Evolutionary conservation across 2,113 vertebrate species (phyloP).

Genomic region (Ammodytes dubius): DNA sequence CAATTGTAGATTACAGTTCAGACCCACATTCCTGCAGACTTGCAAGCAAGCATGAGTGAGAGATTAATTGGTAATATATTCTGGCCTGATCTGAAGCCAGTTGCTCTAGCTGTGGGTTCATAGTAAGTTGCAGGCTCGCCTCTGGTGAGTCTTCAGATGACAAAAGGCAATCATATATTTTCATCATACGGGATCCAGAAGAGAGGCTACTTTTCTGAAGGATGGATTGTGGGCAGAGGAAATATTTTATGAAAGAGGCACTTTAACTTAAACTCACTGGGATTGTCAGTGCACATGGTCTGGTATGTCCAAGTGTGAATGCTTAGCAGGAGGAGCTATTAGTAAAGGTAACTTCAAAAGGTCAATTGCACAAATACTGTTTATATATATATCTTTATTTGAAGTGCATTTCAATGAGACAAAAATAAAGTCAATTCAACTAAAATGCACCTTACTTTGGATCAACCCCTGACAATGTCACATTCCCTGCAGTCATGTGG

Average conservation of each 20-base stretch:
- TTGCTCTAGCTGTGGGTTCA: conserved; percentile 42
- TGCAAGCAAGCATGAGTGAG: conserved; percentile 29
- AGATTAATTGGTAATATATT: conserved; percentile 54
- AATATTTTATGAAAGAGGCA: conserved; percentile 12
- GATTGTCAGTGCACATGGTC: not conserved
- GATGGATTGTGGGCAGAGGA: not conserved
- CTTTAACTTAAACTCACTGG: not conserved
- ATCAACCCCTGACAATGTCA: not conserved
- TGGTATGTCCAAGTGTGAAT: too few species aligned
- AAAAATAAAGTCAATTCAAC: not conserved
- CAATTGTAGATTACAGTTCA: conserved; percentile 46
- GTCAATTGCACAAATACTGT: too few species aligned
- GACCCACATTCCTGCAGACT: conserved; percentile 52
- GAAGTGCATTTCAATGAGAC: too few species aligned
- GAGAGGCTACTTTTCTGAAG: not conserved
- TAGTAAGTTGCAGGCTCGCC: conserved; percentile 27
- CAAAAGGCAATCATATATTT: conserved; percentile 29
- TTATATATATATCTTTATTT: too few species aligned
- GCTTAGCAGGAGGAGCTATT: too few species aligned
- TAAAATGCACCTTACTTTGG: not conserved
- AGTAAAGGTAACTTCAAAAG: too few species aligned
- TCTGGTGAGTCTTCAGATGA: conserved; percentile 32
- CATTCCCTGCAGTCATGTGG: conserved; percentile 21
- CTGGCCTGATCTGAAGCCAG: conserved; percentile 17
- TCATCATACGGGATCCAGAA: conserved; percentile 15